phyloP scores from a whole-genome alignment of 1,140 invertebrate species.

The Plectus sambesii region DNA sequence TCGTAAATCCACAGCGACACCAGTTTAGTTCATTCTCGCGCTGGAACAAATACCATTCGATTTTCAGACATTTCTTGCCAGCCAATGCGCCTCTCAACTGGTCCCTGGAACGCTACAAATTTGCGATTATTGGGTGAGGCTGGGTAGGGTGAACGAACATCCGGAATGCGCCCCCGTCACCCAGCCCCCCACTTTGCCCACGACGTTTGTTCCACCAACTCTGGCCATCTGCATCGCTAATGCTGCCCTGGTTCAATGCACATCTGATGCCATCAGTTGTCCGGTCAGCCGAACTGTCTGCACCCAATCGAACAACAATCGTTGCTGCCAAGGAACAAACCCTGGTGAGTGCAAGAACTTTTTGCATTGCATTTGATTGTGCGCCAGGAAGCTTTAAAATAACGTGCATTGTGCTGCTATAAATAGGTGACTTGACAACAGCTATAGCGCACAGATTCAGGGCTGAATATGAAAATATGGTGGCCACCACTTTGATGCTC shows the following conservation, averaged over 20 bases:
- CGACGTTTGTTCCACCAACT: background rate
- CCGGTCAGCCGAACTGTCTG: conserved; percentile 23
- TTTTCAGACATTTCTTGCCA: too few relatives aligned
- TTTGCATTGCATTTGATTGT: conserved; percentile 19
- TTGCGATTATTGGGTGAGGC: conserved; percentile 23
- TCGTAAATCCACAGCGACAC: too few relatives aligned
- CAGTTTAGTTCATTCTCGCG: too few relatives aligned
- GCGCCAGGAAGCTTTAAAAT: conserved; percentile 4
- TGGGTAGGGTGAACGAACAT: conserved; percentile 24
- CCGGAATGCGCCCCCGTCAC: conserved; percentile 15
- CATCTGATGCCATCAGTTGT: conserved; percentile 20
- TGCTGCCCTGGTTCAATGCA: conserved; percentile 25
- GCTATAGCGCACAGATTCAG: too few relatives aligned
- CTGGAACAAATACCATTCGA: too few relatives aligned
- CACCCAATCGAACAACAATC: conserved; percentile 28
- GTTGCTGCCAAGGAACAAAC: conserved; percentile 26
- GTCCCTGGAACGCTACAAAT: too few relatives aligned
- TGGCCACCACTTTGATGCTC: too few relatives aligned
- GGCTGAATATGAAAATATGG: too few relatives aligned
- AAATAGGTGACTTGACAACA: conserved; percentile 2
- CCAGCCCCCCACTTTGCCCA: conserved; percentile 1
- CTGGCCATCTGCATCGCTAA: background rate
- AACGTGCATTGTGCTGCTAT: conserved; percentile 2
- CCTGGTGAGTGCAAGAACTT: conserved; percentile 20
- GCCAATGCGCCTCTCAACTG: too few relatives aligned